Evolutionary conservation across 2,888 invertebrate species (phyloP), one percentile per base, ranked within the genome.

Genomic region (Coenonympha glycerion): DNA sequence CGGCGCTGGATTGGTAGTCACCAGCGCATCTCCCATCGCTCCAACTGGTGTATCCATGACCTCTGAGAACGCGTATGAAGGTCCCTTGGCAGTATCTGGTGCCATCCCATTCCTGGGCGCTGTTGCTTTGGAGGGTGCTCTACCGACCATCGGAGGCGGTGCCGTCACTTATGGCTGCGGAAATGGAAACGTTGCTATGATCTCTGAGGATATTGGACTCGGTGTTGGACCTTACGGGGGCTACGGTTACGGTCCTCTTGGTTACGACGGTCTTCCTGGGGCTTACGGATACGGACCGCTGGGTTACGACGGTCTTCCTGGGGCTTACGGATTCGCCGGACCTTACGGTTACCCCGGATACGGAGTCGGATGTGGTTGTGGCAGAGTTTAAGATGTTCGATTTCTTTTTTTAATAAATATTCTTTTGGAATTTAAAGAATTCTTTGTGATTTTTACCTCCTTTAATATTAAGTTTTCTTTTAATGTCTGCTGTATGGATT

Each of bases 41-140:
- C 73, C 76, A 0, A 67, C 57, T 4, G 76, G 75, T 1, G 57
- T 77, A 2, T 56, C 62, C 2, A 59, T 75, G 2, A 48, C 61
- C 0, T 69, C 73, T 4, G 74, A 76, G 37, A 69, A 69, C 41
- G 49, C 60, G 0, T 56, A 58, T 39, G 67, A 71, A 47, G 76
- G 75, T 0, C 49, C 59, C 0, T 40, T 73, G 2, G 50, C 60
- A 3, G 65, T 73, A 2, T 51, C 50, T 33, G 75, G 74, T 2
- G 52, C 68, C 15, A 47, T 74, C 15, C 75, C 75, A 1, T 60
- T 64, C 64, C 28, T 75, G 5, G 69, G 69, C 2, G 66, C 73
- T 3, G 71, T 72, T 0, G 65, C 64, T 30, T 50, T 72, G 3
- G 70, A 71, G 39, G 72, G 73, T 1, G 49, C 55, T 1, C 46